Conservation (phyloP, 2,888 invertebrate genomes). For the Drosophila subquinaria region DNA sequence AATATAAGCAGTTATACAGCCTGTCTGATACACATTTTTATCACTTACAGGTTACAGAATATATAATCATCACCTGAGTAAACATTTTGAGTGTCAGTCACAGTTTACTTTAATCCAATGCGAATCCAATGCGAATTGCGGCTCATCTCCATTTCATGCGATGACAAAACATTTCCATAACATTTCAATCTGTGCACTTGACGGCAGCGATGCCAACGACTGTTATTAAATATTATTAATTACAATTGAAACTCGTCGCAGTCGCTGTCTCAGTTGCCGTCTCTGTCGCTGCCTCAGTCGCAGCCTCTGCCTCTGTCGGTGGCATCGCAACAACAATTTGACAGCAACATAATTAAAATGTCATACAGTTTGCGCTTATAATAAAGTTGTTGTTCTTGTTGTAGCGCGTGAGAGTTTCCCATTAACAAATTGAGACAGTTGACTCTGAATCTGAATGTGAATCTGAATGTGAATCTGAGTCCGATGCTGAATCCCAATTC, state of each 20-base stretch:
- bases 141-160: constrained; percentile 56
- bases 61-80: constrained; percentile 30
- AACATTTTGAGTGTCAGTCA: constrained; percentile 40
- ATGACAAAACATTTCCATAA: constrained; percentile 75
- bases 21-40: constrained; percentile 2
- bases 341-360: constrained; percentile 81
- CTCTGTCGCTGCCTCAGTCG: constrained; percentile 24
- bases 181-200: constrained; percentile 69
- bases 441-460: constrained; percentile 22
- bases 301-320: constrained; percentile 18
- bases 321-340: constrained; percentile 57
- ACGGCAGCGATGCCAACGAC: constrained; percentile 64
- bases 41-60: not conserved
- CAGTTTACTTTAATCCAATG: constrained; percentile 30
- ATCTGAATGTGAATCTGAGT: constrained; percentile 20
- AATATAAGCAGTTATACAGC: not conserved
- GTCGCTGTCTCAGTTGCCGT: constrained; percentile 21
- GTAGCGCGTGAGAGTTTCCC: constrained; percentile 62
- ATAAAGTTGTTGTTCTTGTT: constrained; percentile 16
- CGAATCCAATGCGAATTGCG: constrained; percentile 38
- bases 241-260: constrained; percentile 65
- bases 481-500: constrained; percentile 24
- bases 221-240: constrained; percentile 79
- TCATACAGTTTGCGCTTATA: constrained; percentile 58
- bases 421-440: constrained; percentile 66